Conservation (phyloP, 2,888 invertebrate genomes). For the Nomada ferruginata region DNA sequence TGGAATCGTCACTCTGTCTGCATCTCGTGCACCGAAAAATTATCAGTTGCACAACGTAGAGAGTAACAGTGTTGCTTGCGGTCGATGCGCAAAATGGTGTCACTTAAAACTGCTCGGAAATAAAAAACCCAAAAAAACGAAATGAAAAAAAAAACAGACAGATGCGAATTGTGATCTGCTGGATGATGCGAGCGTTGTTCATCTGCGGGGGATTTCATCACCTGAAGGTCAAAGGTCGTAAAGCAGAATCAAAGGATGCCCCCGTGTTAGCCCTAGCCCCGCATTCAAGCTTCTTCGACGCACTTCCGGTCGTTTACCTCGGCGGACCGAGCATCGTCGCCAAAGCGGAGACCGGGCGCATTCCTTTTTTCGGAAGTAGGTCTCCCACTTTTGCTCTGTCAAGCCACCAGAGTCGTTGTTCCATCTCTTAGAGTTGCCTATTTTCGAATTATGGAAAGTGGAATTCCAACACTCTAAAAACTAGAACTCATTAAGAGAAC, state of each 20-base stretch:
- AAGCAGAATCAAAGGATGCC: conserved; percentile 88
- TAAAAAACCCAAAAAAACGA: neutral
- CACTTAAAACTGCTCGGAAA: conserved; percentile 28
- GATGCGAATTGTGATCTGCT: conserved; percentile 88
- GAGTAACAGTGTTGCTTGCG: neutral
- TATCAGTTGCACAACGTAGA: conserved; percentile 16
- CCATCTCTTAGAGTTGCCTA: conserved; percentile 10
- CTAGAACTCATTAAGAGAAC: too few relatives aligned
- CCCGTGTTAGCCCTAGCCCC: conserved; percentile 95
- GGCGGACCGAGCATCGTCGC: conserved; percentile 96
- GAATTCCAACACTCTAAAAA: neutral
- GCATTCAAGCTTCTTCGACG: conserved; percentile 96
- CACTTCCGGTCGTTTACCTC: conserved; percentile 92
- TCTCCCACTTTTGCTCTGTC: conserved; percentile 70
- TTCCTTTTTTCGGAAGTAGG: conserved; percentile 97
- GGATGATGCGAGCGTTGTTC: conserved; percentile 91
- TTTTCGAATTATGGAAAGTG: neutral
- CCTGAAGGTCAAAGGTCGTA: conserved; percentile 90
- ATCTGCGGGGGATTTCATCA: conserved; percentile 93
- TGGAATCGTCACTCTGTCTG: neutral
- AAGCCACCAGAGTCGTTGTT: conserved; percentile 45
- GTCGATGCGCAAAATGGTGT: neutral
- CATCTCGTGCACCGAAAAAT: neutral
- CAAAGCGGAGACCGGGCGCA: conserved; percentile 92
- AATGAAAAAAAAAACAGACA: conserved; percentile 84